Percentiles rank a stretch among this genome's conserved stretches.
Conservation (phyloP, 1,140 invertebrate species). For the Drosophila tristis region DNA sequence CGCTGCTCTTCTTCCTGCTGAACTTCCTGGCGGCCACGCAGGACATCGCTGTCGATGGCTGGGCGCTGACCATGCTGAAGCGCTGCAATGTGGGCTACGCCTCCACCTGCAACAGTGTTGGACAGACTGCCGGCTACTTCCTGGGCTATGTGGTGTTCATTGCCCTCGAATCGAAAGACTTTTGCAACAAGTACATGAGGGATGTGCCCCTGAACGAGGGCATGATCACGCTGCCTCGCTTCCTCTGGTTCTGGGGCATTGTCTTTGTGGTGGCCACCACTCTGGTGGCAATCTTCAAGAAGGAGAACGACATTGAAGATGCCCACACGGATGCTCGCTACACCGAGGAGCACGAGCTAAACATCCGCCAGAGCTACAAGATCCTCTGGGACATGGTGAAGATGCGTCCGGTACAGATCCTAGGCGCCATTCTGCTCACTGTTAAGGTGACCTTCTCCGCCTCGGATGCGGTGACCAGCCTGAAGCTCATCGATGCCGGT, state of each 20-base stretch:
- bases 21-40: slow-evolving; percentile 99
- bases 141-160: slow-evolving; percentile 98
- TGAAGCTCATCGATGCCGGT: slow-evolving; percentile 97
- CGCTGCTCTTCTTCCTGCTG: slow-evolving; percentile 94
- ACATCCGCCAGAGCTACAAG: slow-evolving; percentile 93
- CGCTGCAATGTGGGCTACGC: slow-evolving; percentile 99
- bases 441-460: slow-evolving; percentile 98
- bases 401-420: slow-evolving; percentile 91
- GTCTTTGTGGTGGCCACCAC: slow-evolving; percentile 96
- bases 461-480: slow-evolving; percentile 96
- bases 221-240: slow-evolving; percentile 94
- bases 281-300: slow-evolving; percentile 94
- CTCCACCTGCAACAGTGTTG: slow-evolving; percentile 99
- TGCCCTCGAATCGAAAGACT: slow-evolving; percentile 97
- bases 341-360: slow-evolving; percentile 85
- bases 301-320: slow-evolving; percentile 87
- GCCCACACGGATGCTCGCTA: slow-evolving; percentile 83
- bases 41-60: slow-evolving; percentile 99
- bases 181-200: slow-evolving; percentile 97
- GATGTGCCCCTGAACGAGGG: slow-evolving; percentile 88
- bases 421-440: slow-evolving; percentile 94
- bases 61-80: slow-evolving; percentile 99
- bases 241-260: slow-evolving; percentile 98
- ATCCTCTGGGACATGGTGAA: slow-evolving; percentile 93
- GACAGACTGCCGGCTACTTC: slow-evolving; percentile 99